A percentile compares a stretch with the other conserved stretches of the same genome.
These are phyloP conservation scores for Ladona fulva DNA, from an alignment of 1,140 invertebrate species.

Conservation along the genomic window DNA sequence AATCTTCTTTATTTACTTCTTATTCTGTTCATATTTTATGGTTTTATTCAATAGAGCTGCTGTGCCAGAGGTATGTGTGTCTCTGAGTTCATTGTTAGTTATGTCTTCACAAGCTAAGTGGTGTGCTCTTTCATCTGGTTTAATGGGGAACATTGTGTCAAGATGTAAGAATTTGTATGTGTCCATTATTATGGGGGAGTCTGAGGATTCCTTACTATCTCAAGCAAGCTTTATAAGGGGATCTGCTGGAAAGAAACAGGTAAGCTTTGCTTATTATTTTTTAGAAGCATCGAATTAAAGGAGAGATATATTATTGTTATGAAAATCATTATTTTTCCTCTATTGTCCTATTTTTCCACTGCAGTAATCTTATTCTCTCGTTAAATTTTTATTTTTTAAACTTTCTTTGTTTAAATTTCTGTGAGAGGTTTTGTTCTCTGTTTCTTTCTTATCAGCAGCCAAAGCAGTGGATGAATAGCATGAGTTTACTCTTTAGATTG, in stretches of 20 bases:
- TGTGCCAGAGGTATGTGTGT: neutral
- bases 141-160: neutral
- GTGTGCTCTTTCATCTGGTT: neutral
- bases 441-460: neutral
- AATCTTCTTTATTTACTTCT: too few relatives aligned
- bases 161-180: neutral
- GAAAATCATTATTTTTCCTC: too few relatives aligned
- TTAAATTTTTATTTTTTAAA: too few relatives aligned
- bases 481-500: constrained; percentile 37
- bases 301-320: too few relatives aligned
- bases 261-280: neutral
- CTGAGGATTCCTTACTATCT: neutral
- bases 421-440: neutral
- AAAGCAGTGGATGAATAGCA: constrained; percentile 32
- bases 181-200: neutral
- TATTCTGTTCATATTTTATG: too few relatives aligned
- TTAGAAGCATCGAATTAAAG: too few relatives aligned
- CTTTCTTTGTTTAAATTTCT: too few relatives aligned
- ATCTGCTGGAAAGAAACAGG: neutral
- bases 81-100: neutral
- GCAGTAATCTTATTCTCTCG: too few relatives aligned
- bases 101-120: neutral
- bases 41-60: neutral
- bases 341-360: too few relatives aligned
- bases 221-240: neutral